Evolutionary conservation across 2,888 invertebrate genomes (phyloP).

Genomic region (Hylaea fasciaria): DNA sequence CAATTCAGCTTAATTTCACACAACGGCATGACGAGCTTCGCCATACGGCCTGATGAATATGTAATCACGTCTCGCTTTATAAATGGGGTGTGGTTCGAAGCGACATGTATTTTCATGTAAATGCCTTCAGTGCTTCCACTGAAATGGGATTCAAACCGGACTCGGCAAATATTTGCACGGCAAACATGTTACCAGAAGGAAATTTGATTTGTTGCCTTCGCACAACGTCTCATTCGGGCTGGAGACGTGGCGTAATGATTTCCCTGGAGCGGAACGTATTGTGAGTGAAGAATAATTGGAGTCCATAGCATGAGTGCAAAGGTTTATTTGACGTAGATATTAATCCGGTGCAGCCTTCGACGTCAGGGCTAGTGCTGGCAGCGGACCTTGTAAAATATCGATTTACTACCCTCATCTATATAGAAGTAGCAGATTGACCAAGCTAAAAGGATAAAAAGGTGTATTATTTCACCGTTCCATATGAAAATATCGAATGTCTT

Average conservation of each 20-base stretch:
- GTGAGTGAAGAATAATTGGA: conserved; percentile 20
- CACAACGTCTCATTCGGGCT: conserved; percentile 30
- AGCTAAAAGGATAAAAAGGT: not conserved
- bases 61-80: conserved; percentile 54
- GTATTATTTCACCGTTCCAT: not conserved
- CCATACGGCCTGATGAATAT: conserved; percentile 58
- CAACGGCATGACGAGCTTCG: not conserved
- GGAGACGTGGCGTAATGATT: conserved; percentile 36
- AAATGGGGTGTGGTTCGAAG: conserved; percentile 46
- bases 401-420: no score
- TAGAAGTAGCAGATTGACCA: not conserved
- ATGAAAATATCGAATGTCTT: no score
- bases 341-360: conserved; percentile 7
- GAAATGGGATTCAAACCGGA: conserved; percentile 24
- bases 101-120: conserved; percentile 53
- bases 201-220: conserved; percentile 33
- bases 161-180: conserved; percentile 29
- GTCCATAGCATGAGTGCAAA: conserved; percentile 20
- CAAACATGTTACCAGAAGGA: conserved; percentile 24
- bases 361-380: not conserved
- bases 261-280: conserved; percentile 31
- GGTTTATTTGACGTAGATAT: conserved; percentile 24
- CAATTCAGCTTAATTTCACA: no score
- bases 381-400: no score
- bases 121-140: conserved; percentile 33